Conservation (phyloP, 1,140 invertebrate species). For the Rhysida immarginata region DNA sequence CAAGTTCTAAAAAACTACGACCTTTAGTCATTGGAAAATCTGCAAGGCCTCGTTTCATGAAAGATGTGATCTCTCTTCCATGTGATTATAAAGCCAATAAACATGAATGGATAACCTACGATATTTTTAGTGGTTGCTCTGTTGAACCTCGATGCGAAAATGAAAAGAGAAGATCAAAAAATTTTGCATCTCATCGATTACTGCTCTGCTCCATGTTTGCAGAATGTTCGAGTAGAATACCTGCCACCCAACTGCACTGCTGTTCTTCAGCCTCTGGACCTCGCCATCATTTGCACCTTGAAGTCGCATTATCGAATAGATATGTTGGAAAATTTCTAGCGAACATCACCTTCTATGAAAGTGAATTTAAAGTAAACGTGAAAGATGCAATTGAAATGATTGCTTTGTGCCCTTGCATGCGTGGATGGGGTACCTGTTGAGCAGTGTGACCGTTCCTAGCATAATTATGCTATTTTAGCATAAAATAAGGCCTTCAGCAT, state of each 20-base stretch:
- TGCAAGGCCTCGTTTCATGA: neutral
- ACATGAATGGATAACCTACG: neutral
- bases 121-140: neutral
- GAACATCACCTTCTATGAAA: no score
- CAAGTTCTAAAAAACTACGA: neutral
- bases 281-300: neutral
- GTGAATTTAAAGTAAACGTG: no score
- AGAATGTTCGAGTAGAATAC: neutral
- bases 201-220: neutral
- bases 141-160: neutral
- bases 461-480: no score
- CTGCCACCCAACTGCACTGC: neutral
- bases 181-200: neutral
- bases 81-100: neutral
- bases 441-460: no score
- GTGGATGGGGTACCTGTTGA: no score
- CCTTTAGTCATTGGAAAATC: slow-evolving; percentile 1
- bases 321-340: no score
- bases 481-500: no score
- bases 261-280: neutral
- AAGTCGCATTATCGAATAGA: neutral
- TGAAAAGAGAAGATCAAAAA: neutral
- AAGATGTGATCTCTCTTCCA: neutral
- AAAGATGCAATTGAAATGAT: no score
- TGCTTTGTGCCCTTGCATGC: no score